Base-by-base conservation (phyloP, 2,888 invertebrate genomes). In the Eupithecia insigniata region DNA sequence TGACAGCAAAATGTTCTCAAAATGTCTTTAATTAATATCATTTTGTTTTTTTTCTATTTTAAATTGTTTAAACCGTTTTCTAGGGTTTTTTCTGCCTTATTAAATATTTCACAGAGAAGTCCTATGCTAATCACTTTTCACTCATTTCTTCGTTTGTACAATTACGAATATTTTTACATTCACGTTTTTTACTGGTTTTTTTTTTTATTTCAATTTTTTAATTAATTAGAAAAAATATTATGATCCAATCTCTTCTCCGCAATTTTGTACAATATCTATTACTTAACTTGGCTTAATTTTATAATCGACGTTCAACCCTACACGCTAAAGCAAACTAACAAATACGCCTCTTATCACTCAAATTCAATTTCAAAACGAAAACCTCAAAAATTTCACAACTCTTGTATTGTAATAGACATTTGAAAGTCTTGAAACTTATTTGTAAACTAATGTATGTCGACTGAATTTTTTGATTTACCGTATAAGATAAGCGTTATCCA, bases 401-500 rank as follows among this genome's bases (percentile, higher is more conserved):
- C 12, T 26, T 36, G 1, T 66, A 66, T 46, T 46, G 43, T n/a
- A 62, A 62, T 12, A 36, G 8, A 62, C 61, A 61, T 30, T 32
- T 61, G n/a, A 34, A 32, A 60, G 18, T 12, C 32, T 34, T 30
- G 61, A 28, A 16, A 46, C n/a, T 39, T 22, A 34, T 62, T 36
- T n/a, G 69, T 72, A 62, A 65, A 66, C 36, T 64, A 36, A 64
- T 3, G 36, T 26, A 34, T 14, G 30, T 46, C 72, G 70, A 71
- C 51, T 71, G 69, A 70, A 66, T 39, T 65, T 18, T 26, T 65
- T 55, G 71, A 65, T 67, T 73, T 70, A 70, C 62, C n/a, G 58
- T 28, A 28, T 3, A 12, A 67, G 72, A 72, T 76, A 73, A 75
- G 66, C 46, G 18, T 58, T 72, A 69, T 71, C 67, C 66, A 36